Evolutionary conservation across 2,888 invertebrate genomes (phyloP).

Genomic region (Glyphotaelius pellucidus): DNA sequence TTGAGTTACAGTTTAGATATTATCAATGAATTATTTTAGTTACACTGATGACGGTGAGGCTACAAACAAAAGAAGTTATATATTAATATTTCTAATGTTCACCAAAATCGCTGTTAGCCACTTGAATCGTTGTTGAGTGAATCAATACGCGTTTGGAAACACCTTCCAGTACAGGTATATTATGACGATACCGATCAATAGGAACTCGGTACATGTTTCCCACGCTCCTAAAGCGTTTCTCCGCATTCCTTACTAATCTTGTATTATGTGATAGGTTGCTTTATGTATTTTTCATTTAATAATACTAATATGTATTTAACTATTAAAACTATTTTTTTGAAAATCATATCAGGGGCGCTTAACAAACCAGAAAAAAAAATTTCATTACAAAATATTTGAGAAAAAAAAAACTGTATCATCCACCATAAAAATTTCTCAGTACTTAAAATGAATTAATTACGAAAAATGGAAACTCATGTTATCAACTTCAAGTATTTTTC

Average conservation of each 20-base stretch:
- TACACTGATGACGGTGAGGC: too few relatives aligned
- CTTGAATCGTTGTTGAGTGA: too few relatives aligned
- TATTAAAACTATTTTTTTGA: neutral
- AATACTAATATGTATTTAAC: neutral
- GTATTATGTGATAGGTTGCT: neutral
- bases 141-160: neutral
- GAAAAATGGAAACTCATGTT: too few relatives aligned
- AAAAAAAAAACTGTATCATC: neutral
- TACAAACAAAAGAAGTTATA: too few relatives aligned
- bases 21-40: too few relatives aligned
- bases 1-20: too few relatives aligned
- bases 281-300: neutral
- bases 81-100: too few relatives aligned
- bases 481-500: too few relatives aligned
- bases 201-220: neutral
- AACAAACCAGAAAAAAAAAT: neutral
- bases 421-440: too few relatives aligned
- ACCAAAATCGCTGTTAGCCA: too few relatives aligned
- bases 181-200: neutral
- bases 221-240: neutral
- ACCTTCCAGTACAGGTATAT: neutral
- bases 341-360: neutral
- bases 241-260: neutral
- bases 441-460: too few relatives aligned
- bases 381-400: too few relatives aligned